Evolutionary conservation across 2,797 vertebrate species (phyloP), one percentile per base, ranked within the genome.

Genomic region (Hydrophis major): DNA sequence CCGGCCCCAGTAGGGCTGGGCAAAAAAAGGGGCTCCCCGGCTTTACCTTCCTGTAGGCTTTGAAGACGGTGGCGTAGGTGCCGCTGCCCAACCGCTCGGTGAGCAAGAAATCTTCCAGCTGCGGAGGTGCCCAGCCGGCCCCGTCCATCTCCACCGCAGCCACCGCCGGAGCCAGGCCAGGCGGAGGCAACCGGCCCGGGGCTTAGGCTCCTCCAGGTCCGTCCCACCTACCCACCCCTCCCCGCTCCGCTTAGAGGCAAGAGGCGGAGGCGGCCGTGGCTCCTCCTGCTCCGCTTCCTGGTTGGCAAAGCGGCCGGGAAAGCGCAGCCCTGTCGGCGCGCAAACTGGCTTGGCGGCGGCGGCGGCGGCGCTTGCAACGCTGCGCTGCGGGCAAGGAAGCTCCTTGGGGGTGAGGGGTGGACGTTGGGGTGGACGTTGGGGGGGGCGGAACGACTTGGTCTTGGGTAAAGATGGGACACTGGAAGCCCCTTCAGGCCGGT

Each of bases 41-140:
- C 3, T 47, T 69, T 94, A 98, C 98, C 98, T 98, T 98, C 96
- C 99, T 97, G 97, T 99, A 99, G 92, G 99, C 99, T 97, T 99
- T 99, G 95, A 99, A 99, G 60, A 99, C 99, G 0, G 98, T 99
- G 66, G 99, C 99, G 92, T 99, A 99, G 57, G 98, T 99, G 16
- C 99, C 99, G 66, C 98, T 98, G 93, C 99, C 99, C 93, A 99
- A 98, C 32, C 98, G 98, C 97, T 99, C 99, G 11, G 99, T 99
- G 86, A 99, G 98, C 92, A 99, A 98, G 95, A 98, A 99, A 90
- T 98, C 98, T 0, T 97, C 96, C 94, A 99, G 96, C 95, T 98
- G 99, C 94, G 99, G 99, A 3, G 99, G 99, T 0, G 98, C 98
- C 97, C 98, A 99, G 93, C 97, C 96, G 0, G 98, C 92, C 63